Evolutionary conservation across 2,113 vertebrate species (phyloP), one percentile per base, ranked within the genome.

Genomic region (Arenaria interpres): DNA sequence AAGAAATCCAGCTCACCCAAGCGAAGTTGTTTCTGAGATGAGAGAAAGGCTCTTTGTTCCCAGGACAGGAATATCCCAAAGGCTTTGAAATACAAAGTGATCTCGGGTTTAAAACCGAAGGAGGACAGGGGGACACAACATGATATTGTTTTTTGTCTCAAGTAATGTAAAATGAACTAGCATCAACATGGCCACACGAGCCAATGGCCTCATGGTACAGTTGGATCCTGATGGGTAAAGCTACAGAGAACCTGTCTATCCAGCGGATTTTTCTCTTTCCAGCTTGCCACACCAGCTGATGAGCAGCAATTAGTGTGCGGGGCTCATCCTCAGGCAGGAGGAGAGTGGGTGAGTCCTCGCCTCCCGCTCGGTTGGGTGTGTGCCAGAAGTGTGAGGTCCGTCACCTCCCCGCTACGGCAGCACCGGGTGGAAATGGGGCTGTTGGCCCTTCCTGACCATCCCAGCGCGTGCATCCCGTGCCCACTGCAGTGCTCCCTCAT

Each of bases 401-500:
- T 72, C 72, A 15, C 37, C 63, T 66, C 76, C 17, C 30, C 5
- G 3, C 51, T 12, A 0, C 0, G 6, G 50, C 2, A 6, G 43
- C 71, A 11, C 16, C 1, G 1, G 16, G 3, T 28, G 73, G 39
- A 25, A 10, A 12, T 20, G 43, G 66, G 17, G 37, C 43, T 27
- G 19, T 17, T 39, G 46, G 6, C 67, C 68, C 37, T 59, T 76
- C 39, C 81, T 4, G 0, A 18, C n/a, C 33, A 6, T 50, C 50
- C 73, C 67, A 32, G 18, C 0, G 0, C 4, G 13, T 6, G 25
- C 24, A 12, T n/a, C 72, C 48, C 8, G 1, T 14, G 13, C 33
- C 50, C 32, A 0, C 27, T 3, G 35, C 60, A 7, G 74, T 4
- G 1, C 22, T 57, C 18, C 54, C 56, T 35, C 4, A 0, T 59